Percentiles rank a stretch among this genome's conserved stretches.
phyloP scores from a whole-genome alignment of 2,888 invertebrate genomes.

The Drosophila yooni region DNA sequence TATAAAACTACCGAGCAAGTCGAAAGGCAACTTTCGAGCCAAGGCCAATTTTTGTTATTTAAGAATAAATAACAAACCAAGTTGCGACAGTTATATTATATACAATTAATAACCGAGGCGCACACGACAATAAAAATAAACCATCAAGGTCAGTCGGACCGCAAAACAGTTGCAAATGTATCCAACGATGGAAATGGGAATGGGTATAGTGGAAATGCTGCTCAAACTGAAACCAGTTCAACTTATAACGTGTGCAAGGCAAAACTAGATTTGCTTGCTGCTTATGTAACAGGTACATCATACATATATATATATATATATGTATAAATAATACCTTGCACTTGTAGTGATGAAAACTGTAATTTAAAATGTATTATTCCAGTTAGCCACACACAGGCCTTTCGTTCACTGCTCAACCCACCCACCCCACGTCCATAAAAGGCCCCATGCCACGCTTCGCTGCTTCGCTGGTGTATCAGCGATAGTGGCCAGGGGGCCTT shows the following conservation, averaged over 20 bases:
- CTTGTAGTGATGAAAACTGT: background rate
- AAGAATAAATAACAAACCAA: constrained; percentile 51
- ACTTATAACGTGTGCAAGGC: background rate
- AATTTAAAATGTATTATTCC: background rate
- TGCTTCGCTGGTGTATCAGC: background rate
- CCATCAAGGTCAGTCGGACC: constrained; percentile 50
- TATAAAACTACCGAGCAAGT: background rate
- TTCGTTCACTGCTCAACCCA: background rate
- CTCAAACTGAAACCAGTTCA: constrained; percentile 64
- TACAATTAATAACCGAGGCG: constrained; percentile 26
- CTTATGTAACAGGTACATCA: constrained; percentile 1
- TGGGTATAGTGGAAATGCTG: constrained; percentile 5
- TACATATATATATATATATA: background rate
- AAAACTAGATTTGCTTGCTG: background rate
- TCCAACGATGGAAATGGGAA: constrained; percentile 8
- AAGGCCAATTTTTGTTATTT: constrained; percentile 63
- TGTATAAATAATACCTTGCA: background rate
- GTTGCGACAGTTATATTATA: constrained; percentile 41
- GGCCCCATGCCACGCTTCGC: background rate
- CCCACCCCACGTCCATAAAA: background rate
- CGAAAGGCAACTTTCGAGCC: constrained; percentile 16
- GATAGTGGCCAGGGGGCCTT: background rate
- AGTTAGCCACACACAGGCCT: background rate
- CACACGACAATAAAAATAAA: constrained; percentile 14
- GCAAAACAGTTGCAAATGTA: constrained; percentile 32